Conservation (phyloP, 2,888 invertebrate genomes). For the Macaria liturata region DNA sequence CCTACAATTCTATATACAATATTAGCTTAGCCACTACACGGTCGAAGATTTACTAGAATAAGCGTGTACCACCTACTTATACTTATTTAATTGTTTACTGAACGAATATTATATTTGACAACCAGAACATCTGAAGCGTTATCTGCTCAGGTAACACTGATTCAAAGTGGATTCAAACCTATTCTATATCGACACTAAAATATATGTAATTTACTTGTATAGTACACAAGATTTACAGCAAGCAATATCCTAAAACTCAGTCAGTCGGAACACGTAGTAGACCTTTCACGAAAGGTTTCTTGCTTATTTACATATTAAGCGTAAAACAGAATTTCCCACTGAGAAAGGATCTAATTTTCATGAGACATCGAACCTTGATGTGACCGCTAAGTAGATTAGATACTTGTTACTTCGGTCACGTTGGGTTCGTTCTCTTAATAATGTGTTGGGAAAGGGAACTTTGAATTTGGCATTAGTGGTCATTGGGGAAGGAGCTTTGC, state of each 20-base stretch:
- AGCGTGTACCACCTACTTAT: too few relatives aligned
- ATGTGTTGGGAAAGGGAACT: conserved; percentile 48
- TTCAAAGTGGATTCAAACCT: too few relatives aligned
- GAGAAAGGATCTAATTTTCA: conserved; percentile 62
- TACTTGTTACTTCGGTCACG: conserved; percentile 58
- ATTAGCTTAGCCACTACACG: too few relatives aligned
- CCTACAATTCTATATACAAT: too few relatives aligned
- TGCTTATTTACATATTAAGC: conserved; percentile 24
- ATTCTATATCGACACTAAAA: too few relatives aligned
- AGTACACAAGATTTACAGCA: too few relatives aligned
- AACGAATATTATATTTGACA: too few relatives aligned
- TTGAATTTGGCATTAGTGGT: conserved; percentile 51
- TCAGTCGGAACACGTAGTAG: conserved; percentile 13
- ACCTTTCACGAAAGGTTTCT: conserved; percentile 14
- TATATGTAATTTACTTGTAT: too few relatives aligned
- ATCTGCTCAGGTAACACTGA: too few relatives aligned
- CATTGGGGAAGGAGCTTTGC: conserved; percentile 42
- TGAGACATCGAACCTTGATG: conserved; percentile 61
- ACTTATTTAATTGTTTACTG: too few relatives aligned
- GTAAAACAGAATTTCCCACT: conserved; percentile 44
- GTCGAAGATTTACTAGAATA: too few relatives aligned
- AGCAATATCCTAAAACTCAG: conserved; percentile 3
- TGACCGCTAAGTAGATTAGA: conserved; percentile 63
- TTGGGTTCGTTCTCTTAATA: conserved; percentile 50
- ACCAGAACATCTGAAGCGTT: too few relatives aligned